A percentile compares a stretch with the other conserved stretches of the same genome.
Evolutionary conservation across 2,113 vertebrate genomes (phyloP).

Genomic region (Tachysurus fulvidraco): DNA sequence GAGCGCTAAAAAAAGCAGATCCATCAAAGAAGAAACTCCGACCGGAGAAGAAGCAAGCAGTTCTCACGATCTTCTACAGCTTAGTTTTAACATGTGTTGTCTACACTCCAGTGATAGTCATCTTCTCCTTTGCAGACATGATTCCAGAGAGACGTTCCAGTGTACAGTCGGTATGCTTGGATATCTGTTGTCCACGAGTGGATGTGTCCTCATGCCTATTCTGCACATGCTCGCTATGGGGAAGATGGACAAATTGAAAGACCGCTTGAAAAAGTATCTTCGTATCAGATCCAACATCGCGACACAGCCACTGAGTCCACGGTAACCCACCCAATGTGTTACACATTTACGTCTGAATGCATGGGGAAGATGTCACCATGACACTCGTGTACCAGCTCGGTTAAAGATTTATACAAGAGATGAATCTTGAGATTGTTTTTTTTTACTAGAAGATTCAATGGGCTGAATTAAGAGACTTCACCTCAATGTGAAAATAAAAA

Average conservation of each 20-base stretch:
- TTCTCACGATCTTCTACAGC: conserved; percentile 28
- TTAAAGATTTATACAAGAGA: background rate
- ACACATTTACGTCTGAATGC: background rate
- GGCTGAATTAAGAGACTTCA: background rate
- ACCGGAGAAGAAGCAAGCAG: conserved; percentile 42
- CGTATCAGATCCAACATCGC: background rate
- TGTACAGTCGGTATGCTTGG: background rate
- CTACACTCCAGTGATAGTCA: conserved; percentile 25
- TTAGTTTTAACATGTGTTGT: background rate
- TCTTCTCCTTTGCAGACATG: background rate
- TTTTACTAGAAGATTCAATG: background rate
- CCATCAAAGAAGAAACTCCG: conserved; percentile 10
- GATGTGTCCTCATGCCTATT: conserved; percentile 39
- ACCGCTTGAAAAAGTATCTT: background rate
- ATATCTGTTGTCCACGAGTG: background rate
- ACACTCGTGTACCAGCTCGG: background rate
- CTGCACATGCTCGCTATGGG: conserved; percentile 31
- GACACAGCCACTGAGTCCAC: background rate
- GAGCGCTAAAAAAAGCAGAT: background rate
- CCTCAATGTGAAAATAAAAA: background rate
- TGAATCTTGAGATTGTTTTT: background rate
- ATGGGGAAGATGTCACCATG: background rate
- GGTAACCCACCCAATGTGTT: background rate
- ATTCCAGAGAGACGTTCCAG: background rate
- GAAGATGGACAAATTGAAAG: conserved; percentile 5